Conservation (phyloP, 92 coral and sea anemone species). For the Epizoanthus scotinus region DNA sequence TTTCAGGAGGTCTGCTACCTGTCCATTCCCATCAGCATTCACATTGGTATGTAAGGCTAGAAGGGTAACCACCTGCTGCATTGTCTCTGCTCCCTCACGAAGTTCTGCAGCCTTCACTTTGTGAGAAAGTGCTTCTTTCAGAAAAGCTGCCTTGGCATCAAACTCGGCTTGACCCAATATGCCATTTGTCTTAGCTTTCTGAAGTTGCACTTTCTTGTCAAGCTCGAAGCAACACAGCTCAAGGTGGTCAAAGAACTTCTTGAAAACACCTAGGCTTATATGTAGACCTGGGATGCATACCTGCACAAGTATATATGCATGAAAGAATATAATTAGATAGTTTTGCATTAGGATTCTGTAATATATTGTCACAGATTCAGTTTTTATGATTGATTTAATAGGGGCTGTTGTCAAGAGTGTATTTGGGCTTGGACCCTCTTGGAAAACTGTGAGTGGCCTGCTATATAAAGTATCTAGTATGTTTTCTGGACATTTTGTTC, state of each 20-base stretch:
- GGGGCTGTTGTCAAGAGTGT: too few species aligned
- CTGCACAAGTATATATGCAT: constrained; percentile 9
- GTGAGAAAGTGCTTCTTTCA: not conserved
- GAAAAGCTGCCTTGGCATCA: not conserved
- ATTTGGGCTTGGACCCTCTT: too few species aligned
- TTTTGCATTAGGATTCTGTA: too few species aligned
- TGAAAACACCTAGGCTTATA: constrained; percentile 13
- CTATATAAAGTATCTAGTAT: too few species aligned
- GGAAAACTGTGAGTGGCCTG: too few species aligned
- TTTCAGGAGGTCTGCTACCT: not conserved
- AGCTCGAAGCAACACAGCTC: constrained; percentile 1
- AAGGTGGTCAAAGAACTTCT: constrained; percentile 7
- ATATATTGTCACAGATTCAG: too few species aligned
- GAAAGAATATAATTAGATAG: not conserved
- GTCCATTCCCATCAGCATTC: not conserved
- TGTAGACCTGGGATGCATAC: constrained; percentile 15
- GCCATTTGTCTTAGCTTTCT: not conserved
- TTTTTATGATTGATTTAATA: too few species aligned
- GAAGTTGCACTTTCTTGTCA: constrained; percentile 15
- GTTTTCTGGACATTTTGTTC: not conserved
- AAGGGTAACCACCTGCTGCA: constrained; percentile 10
- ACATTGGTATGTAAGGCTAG: not conserved
- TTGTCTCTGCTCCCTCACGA: not conserved
- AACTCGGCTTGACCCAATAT: not conserved
- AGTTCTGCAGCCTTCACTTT: not conserved